phyloP scores from a whole-genome alignment of 2,113 vertebrate species.

The Excalfactoria chinensis region DNA sequence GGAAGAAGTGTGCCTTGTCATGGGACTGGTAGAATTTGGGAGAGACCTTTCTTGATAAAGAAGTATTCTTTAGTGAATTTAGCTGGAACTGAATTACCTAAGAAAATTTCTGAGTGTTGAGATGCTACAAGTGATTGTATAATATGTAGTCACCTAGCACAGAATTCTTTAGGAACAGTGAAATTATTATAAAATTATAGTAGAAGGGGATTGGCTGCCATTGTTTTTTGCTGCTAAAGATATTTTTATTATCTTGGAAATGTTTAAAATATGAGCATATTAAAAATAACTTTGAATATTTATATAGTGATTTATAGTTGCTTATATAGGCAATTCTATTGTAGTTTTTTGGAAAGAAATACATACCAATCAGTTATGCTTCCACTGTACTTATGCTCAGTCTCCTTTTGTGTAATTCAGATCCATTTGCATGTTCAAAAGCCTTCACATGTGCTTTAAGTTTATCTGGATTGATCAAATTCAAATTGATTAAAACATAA shows the following conservation, averaged over 20 bases:
- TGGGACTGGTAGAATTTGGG: background rate
- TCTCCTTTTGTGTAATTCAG: background rate
- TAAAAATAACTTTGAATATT: slow-evolving; percentile 20
- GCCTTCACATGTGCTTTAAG: background rate
- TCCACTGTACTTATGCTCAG: background rate
- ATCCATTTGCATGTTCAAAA: background rate
- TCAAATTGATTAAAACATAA: background rate
- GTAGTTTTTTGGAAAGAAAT: slow-evolving; percentile 9
- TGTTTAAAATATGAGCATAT: background rate
- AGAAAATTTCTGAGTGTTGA: background rate
- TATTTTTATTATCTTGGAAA: slow-evolving; percentile 9
- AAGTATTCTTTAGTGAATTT: background rate
- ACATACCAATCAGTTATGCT: background rate
- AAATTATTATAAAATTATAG: background rate
- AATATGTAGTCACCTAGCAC: background rate
- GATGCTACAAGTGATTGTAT: background rate
- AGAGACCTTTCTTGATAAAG: background rate
- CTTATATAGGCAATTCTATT: background rate
- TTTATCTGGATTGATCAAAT: background rate
- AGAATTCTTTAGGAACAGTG: background rate
- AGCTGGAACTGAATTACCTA: background rate
- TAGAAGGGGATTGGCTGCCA: background rate
- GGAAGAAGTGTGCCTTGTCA: background rate
- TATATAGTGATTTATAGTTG: slow-evolving; percentile 14
- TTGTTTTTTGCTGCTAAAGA: background rate